phyloP scores from a whole-genome alignment of 1,140 invertebrate species.

The Cydia splendana region DNA sequence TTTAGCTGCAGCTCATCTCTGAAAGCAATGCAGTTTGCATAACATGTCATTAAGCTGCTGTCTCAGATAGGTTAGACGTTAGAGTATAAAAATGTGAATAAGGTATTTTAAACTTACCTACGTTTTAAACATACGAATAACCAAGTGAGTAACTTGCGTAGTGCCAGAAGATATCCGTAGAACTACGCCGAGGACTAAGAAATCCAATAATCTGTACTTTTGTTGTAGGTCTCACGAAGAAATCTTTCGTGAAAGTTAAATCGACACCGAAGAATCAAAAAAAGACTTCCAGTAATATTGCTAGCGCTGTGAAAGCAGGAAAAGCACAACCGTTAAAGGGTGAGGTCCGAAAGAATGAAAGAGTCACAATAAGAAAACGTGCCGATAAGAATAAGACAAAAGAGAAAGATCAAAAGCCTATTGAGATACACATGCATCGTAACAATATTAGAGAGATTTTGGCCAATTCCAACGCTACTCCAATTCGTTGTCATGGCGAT shows the following conservation, averaged over 20 bases:
- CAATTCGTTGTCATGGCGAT: background rate
- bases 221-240: slow-evolving; percentile 19
- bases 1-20: no score
- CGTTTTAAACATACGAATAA: background rate
- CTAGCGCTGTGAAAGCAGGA: background rate
- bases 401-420: background rate
- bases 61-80: no score
- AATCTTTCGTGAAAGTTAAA: background rate
- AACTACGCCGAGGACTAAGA: background rate
- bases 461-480: slow-evolving; percentile 28
- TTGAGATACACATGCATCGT: slow-evolving; percentile 19
- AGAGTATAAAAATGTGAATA: background rate
- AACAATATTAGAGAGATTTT: slow-evolving; percentile 15
- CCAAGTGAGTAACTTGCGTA: background rate
- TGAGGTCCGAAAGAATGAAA: background rate
- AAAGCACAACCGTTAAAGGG: background rate
- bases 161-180: background rate
- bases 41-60: no score
- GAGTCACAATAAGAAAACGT: background rate
- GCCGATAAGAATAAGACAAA: background rate
- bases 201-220: slow-evolving; percentile 25
- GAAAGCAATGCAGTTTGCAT: no score
- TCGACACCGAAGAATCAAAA: background rate
- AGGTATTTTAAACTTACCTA: background rate
- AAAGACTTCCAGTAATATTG: background rate